These are phyloP conservation scores for Nibea coibor DNA, from an alignment of 2,113 vertebrate genomes.

Conservation along the genomic window DNA sequence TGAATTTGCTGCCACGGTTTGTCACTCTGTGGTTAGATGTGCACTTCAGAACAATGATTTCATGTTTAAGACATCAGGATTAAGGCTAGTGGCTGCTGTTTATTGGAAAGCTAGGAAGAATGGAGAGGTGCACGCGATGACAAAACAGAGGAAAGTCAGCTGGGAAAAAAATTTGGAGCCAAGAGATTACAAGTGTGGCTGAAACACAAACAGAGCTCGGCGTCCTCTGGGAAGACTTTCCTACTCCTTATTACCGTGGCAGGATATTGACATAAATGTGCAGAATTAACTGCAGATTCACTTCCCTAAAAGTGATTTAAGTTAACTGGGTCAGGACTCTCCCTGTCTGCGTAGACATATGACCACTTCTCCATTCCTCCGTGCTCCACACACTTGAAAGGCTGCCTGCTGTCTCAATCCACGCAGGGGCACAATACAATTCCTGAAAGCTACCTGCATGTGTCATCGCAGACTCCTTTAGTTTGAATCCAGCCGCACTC, in stretches of 20 bases:
- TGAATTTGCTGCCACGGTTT: background rate
- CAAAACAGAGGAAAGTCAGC: background rate
- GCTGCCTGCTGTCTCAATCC: too few relatives aligned
- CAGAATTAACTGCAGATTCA: background rate
- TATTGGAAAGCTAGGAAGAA: background rate
- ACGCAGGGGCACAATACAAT: too few relatives aligned
- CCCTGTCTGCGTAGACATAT: background rate
- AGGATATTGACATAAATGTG: background rate
- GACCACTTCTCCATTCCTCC: background rate
- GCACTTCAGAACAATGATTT: background rate
- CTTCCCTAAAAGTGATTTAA: background rate
- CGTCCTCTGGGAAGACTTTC: background rate
- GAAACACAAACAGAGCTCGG: conserved; percentile 2
- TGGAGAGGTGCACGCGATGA: background rate
- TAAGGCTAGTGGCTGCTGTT: background rate
- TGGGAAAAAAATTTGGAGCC: background rate
- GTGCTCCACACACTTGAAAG: background rate
- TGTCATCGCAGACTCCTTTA: conserved; percentile 29
- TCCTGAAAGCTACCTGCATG: background rate
- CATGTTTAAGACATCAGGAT: background rate
- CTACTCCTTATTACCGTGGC: background rate
- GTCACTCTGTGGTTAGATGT: background rate
- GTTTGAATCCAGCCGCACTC: conserved; percentile 29
- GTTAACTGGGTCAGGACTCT: background rate
- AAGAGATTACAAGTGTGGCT: background rate